Conservation (phyloP, 2,888 invertebrate genomes). For the Polydrusus cervinus region DNA sequence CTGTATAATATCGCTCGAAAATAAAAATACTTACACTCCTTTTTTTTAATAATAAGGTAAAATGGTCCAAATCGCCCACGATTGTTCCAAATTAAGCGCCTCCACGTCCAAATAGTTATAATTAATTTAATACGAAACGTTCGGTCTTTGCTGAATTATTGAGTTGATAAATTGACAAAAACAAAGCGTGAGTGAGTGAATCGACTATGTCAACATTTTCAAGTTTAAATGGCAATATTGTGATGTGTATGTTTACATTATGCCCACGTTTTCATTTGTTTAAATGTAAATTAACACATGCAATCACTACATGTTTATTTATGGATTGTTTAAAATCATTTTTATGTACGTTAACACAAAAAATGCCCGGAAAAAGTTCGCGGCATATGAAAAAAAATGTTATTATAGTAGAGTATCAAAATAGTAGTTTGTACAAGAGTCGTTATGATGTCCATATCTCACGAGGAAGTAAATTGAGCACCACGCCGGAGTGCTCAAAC, state of each 20-base stretch:
- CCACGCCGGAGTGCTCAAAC: too few species aligned
- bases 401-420: too few species aligned
- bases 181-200: conserved; percentile 10
- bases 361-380: too few species aligned
- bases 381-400: too few species aligned
- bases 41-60: not conserved
- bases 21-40: not conserved
- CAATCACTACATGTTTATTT: conserved; percentile 2
- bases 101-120: not conserved
- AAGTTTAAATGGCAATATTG: conserved; percentile 27
- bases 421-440: too few species aligned
- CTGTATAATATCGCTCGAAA: too few species aligned
- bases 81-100: conserved; percentile 1
- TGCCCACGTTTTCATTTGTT: conserved; percentile 29
- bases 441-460: too few species aligned
- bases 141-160: not conserved
- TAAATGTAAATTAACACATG: conserved; percentile 19
- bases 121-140: not conserved
- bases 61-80: not conserved
- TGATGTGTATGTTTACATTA: conserved; percentile 28
- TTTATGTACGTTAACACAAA: not conserved
- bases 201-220: conserved; percentile 18
- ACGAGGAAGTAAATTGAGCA: too few species aligned
- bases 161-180: conserved; percentile 26
- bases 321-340: not conserved